phyloP scores from a whole-genome alignment of 1,140 invertebrate species.

The Drosophila serrata region DNA sequence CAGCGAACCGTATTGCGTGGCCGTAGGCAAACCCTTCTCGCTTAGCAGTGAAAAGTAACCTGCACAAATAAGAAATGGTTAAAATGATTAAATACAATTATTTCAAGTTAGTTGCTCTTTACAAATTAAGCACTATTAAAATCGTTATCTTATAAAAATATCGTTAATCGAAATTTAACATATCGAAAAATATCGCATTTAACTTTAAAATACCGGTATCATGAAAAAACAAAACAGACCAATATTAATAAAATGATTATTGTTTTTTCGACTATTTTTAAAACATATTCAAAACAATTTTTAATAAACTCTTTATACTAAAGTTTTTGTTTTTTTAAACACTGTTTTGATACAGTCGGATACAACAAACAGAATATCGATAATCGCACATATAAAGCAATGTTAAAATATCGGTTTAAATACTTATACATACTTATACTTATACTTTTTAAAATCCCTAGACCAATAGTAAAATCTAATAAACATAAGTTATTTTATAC shows the following conservation, averaged over 20 bases:
- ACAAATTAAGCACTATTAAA: background rate
- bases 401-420: background rate
- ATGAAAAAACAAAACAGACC: no score
- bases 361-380: background rate
- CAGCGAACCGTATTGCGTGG: conserved; percentile 76
- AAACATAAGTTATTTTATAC: background rate
- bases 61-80: conserved; percentile 27
- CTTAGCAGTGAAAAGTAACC: conserved; percentile 83
- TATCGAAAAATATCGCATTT: background rate
- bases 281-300: no score
- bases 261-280: no score
- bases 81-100: background rate
- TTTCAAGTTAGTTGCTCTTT: background rate
- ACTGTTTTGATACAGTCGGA: background rate
- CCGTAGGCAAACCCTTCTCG: conserved; percentile 79
- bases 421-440: no score
- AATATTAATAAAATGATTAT: no score
- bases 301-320: no score
- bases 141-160: no score
- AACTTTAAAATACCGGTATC: no score
- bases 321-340: no score
- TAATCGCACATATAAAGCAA: background rate
- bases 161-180: background rate
- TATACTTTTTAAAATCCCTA: background rate
- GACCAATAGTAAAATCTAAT: background rate